Evolutionary conservation across 2,797 vertebrate species (phyloP), one percentile per base, ranked within the genome.

Genomic region (Sciurus carolinensis): DNA sequence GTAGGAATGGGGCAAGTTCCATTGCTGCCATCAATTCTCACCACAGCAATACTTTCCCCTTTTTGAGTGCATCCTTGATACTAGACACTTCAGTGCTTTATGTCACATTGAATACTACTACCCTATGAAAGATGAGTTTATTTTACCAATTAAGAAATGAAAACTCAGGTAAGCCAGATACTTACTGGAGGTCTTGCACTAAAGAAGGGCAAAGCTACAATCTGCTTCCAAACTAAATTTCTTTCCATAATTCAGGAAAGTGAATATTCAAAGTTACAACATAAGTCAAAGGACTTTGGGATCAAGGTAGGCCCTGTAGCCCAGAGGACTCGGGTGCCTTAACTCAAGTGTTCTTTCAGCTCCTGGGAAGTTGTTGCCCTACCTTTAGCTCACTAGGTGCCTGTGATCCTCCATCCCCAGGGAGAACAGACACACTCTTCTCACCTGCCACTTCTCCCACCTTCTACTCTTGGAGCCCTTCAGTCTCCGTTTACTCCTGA

Each of bases 141-240:
- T 83, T 92, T 88, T 69, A 87, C 22, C 85, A 33, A 71, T 59
- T 30, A 92, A 88, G 54, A 79, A 62, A 47, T 6, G 22, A 59
- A 94, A 59, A 39, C 64, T 66, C 44, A 52, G 50, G 7, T 47
- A 92, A 95, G 20, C 18, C 22, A 82, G 44, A 59, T 69, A 59
- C 30, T 77, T 50, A 44, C n/a, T 64, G 26, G 42, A 94, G 22
- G 50, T 66, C 57, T 66, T 50, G 33, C 57, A 64, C 24, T 72
- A 75, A 15, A 36, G n/a, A 94, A 8, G 39, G 14, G 8, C 30
- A 64, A 82, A 39, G 36, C 22, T 57, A 72, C 33, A 33, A 30
- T 30, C n/a, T 50, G 26, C 12, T 86, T 89, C 44, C 42, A 71
- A 50, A 54, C 12, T 9, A 17, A 90, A n/a, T 17, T 89, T 94